phyloP scores from a whole-genome alignment of 2,888 invertebrate species.

The Agrochola macilenta region DNA sequence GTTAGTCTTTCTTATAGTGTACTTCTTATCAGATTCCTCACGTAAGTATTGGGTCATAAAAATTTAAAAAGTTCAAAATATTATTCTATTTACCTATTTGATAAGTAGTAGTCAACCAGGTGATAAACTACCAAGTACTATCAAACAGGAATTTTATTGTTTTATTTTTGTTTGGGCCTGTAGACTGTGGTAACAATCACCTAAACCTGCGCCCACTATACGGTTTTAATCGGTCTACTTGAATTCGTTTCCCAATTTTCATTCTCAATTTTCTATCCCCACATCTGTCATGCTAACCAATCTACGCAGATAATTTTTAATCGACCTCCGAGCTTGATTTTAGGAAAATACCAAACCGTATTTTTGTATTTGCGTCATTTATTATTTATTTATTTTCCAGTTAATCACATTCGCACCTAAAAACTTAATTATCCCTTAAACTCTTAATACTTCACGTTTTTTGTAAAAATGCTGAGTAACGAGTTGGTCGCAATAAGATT shows the following conservation, averaged over 20 bases:
- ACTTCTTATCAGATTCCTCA: slow-evolving; percentile 11
- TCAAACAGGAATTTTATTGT: neutral
- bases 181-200: neutral
- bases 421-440: too few species aligned
- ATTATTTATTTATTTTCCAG: too few species aligned
- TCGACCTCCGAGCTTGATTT: too few species aligned
- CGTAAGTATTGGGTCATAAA: slow-evolving; percentile 34
- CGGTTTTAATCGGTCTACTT: neutral
- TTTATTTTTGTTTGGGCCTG: neutral
- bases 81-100: neutral
- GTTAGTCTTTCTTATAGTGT: slow-evolving; percentile 27
- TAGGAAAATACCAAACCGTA: too few species aligned
- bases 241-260: neutral
- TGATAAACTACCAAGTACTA: neutral
- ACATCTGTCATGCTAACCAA: too few species aligned
- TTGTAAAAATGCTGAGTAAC: too few species aligned
- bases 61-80: neutral
- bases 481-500: too few species aligned
- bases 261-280: too few species aligned
- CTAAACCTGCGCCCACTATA: neutral
- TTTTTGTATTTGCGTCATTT: too few species aligned
- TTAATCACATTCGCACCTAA: too few species aligned
- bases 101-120: neutral
- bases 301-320: too few species aligned
- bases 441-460: too few species aligned